Evolutionary conservation across 2,888 invertebrate genomes (phyloP).

Genomic region (Caenorhabditis sinica): DNA sequence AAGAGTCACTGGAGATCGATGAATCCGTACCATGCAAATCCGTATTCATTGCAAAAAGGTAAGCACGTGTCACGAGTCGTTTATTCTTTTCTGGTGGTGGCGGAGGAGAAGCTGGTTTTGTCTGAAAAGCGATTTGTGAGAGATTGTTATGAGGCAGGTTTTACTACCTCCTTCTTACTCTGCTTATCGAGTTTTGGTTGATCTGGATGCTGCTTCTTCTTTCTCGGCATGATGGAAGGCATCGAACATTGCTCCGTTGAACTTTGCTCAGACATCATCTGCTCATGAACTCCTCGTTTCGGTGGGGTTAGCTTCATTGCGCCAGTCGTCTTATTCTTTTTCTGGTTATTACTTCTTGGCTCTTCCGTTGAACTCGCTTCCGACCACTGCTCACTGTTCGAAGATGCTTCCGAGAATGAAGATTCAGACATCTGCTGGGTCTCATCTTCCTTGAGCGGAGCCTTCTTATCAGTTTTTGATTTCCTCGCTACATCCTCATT

Average conservation of each 20-base stretch:
- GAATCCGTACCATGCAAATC: not conserved
- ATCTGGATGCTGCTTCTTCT: not conserved
- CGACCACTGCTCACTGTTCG: slow-evolving; percentile 25
- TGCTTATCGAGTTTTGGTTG: not conserved
- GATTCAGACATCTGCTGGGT: not conserved
- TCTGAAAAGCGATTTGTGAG: not conserved
- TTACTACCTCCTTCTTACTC: not conserved
- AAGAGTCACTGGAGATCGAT: slow-evolving; percentile 21
- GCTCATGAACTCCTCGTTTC: not conserved
- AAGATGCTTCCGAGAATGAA: not conserved
- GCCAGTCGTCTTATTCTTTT: not conserved
- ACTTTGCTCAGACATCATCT: not conserved
- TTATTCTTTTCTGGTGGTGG: not conserved
- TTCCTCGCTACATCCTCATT: slow-evolving; percentile 5
- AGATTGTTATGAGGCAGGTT: not conserved
- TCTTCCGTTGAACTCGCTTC: slow-evolving; percentile 7
- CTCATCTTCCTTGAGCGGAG: slow-evolving; percentile 4
- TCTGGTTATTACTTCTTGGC: not conserved
- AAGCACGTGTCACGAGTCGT: slow-evolving; percentile 4
- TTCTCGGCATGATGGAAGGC: not conserved
- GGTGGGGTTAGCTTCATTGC: not conserved
- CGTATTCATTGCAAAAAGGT: slow-evolving; percentile 4
- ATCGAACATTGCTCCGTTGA: not conserved
- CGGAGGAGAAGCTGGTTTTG: not conserved
- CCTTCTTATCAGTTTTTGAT: slow-evolving; percentile 23